phyloP scores from a whole-genome alignment of 2,888 invertebrate species.

The Papilio demoleus region DNA sequence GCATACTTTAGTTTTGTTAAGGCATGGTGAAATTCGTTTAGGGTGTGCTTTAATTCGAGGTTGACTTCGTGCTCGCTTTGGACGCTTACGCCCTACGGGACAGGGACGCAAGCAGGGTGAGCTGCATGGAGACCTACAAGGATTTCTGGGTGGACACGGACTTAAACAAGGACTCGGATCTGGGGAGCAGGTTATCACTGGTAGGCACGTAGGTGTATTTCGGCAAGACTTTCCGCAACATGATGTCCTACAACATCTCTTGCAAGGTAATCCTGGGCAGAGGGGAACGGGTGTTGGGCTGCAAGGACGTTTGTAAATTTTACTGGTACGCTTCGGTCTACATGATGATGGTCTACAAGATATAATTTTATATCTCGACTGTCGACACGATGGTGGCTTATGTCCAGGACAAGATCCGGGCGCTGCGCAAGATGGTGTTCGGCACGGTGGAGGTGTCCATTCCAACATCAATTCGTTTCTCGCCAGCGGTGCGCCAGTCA shows the following conservation, averaged over 20 bases:
- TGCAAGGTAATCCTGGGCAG: slow-evolving; percentile 48
- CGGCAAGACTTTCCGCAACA: slow-evolving; percentile 52
- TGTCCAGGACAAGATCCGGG: slow-evolving; percentile 49
- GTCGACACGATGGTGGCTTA: slow-evolving; percentile 51
- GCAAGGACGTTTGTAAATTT: slow-evolving; percentile 55
- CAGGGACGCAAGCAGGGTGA: slow-evolving; percentile 68
- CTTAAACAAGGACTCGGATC: slow-evolving; percentile 42
- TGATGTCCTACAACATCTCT: slow-evolving; percentile 50
- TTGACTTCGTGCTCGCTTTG: slow-evolving; percentile 60
- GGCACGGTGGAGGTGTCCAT: slow-evolving; percentile 72
- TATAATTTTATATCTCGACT: slow-evolving; percentile 63
- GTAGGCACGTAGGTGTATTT: slow-evolving; percentile 45
- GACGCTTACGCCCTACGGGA: slow-evolving; percentile 60
- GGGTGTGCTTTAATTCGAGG: slow-evolving; percentile 63
- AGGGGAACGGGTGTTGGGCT: slow-evolving; percentile 49
- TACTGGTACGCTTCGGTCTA: slow-evolving; percentile 54
- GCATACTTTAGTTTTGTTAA: slow-evolving; percentile 62
- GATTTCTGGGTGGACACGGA: slow-evolving; percentile 45
- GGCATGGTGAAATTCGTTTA: slow-evolving; percentile 68
- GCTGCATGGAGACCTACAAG: slow-evolving; percentile 58
- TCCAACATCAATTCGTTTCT: slow-evolving; percentile 76
- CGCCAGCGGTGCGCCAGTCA: slow-evolving; percentile 72
- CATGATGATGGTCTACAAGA: slow-evolving; percentile 58
- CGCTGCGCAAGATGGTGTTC: slow-evolving; percentile 53
- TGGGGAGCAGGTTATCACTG: slow-evolving; percentile 42